Evolutionary conservation across 2,113 vertebrate genomes (phyloP).

Genomic region (Urocynchramus pylzowi): DNA sequence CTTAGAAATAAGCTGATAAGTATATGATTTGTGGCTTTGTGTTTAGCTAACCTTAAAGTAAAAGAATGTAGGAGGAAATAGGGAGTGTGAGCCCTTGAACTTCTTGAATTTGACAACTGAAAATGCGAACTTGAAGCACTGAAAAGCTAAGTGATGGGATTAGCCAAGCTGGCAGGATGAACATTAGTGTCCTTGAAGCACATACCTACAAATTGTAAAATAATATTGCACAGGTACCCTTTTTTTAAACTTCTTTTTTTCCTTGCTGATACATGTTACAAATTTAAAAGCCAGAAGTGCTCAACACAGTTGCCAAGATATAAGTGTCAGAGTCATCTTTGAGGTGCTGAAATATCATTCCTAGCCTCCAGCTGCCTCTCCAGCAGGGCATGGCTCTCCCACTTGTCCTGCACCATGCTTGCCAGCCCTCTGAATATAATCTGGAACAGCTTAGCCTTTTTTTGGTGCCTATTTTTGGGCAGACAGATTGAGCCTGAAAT

Average conservation of each 20-base stretch:
- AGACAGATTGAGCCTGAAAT: slow-evolving; percentile 14
- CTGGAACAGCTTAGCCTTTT: not conserved
- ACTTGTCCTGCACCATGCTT: not conserved
- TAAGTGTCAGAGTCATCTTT: not conserved
- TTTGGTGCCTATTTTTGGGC: not conserved
- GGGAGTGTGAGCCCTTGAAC: not conserved
- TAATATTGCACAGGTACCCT: not conserved
- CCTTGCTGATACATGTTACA: not conserved
- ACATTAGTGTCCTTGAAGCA: not conserved
- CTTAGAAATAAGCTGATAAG: not conserved
- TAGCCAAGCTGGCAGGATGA: not conserved
- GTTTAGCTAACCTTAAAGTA: not conserved
- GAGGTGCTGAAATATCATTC: not conserved
- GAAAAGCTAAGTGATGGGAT: not conserved
- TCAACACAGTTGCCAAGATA: not conserved
- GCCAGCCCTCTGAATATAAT: not conserved
- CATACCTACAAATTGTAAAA: not conserved
- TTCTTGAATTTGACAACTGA: not conserved
- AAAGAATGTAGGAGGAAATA: not conserved
- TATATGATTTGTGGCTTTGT: not conserved
- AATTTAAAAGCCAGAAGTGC: not conserved
- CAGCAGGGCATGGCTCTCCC: not conserved
- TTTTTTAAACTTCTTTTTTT: not conserved
- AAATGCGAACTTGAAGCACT: not conserved
- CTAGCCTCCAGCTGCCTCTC: not conserved